A percentile compares a stretch with the other conserved stretches of the same genome.
phyloP scores from a whole-genome alignment of 2,888 invertebrate genomes.

The Thera obeliscata region DNA sequence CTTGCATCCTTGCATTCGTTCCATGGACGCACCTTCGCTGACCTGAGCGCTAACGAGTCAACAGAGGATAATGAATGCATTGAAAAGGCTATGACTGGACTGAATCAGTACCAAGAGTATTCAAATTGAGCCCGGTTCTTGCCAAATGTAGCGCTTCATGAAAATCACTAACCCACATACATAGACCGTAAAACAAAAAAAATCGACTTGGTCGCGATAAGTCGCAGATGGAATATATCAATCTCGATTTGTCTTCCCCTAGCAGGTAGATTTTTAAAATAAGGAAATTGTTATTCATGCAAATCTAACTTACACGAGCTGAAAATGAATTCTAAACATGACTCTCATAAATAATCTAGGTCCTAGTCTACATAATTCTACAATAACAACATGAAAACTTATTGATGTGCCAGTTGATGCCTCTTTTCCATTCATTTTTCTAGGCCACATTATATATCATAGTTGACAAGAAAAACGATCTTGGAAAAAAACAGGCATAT shows the following conservation, averaged over 20 bases:
- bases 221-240: slow-evolving; percentile 72
- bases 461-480: slow-evolving; percentile 24
- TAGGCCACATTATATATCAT: slow-evolving; percentile 28
- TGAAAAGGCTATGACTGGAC: slow-evolving; percentile 68
- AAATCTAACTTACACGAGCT: slow-evolving; percentile 78
- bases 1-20: slow-evolving; percentile 74
- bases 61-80: slow-evolving; percentile 76
- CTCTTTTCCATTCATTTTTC: slow-evolving; percentile 36
- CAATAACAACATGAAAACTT: slow-evolving; percentile 54
- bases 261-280: slow-evolving; percentile 78
- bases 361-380: slow-evolving; percentile 51
- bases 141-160: slow-evolving; percentile 56
- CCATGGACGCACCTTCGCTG: slow-evolving; percentile 71
- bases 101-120: slow-evolving; percentile 56
- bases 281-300: slow-evolving; percentile 79
- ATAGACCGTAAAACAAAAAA: slow-evolving; percentile 63
- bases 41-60: slow-evolving; percentile 78
- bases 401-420: slow-evolving; percentile 38
- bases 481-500: neutral
- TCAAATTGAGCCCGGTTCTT: slow-evolving; percentile 55
- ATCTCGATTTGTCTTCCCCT: slow-evolving; percentile 70
- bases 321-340: slow-evolving; percentile 77
- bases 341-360: slow-evolving; percentile 74
- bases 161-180: slow-evolving; percentile 71
- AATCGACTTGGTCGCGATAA: slow-evolving; percentile 68